Conservation (phyloP, 1,140 invertebrate genomes). For the Oryzaephilus surinamensis region DNA sequence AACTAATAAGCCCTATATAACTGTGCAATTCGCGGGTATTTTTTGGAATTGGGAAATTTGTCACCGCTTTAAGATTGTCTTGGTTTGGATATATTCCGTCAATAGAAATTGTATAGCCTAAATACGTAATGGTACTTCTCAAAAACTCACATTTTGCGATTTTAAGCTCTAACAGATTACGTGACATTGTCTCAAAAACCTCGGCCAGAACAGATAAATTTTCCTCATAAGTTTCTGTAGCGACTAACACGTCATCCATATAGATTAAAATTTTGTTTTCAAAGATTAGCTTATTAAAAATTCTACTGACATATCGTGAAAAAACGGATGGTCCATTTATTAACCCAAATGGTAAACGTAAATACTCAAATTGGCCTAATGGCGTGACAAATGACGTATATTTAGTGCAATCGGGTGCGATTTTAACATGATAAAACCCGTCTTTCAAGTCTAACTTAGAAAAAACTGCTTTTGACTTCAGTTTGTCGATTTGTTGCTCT, state of each 20-base stretch:
- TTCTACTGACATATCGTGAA: conserved; percentile 16
- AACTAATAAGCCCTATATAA: conserved; percentile 13
- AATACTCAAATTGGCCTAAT: conserved; percentile 24
- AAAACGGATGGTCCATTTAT: conserved; percentile 15
- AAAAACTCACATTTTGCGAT: conserved; percentile 21
- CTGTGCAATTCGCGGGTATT: conserved; percentile 11
- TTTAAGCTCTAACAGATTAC: conserved; percentile 14
- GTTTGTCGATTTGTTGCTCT: conserved; percentile 18
- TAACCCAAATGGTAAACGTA: conserved; percentile 23
- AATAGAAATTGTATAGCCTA: conserved; percentile 15
- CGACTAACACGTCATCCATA: conserved; percentile 14
- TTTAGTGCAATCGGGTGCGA: conserved; percentile 20
- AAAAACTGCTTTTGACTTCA: conserved; percentile 19
- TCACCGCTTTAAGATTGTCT: conserved; percentile 10
- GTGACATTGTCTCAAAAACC: background rate
- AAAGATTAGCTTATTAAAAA: conserved; percentile 22
- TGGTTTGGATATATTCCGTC: conserved; percentile 10
- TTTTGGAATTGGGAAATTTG: conserved; percentile 10
- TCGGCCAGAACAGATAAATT: background rate
- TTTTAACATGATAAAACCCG: conserved; percentile 30
- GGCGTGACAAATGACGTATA: conserved; percentile 24
- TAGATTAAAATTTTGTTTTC: conserved; percentile 23
- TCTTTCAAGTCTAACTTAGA: conserved; percentile 28
- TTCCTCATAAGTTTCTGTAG: background rate
- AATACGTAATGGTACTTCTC: conserved; percentile 10